Percentiles rank a stretch among this genome's conserved stretches.
These are phyloP conservation scores for Drosophila varians DNA, from an alignment of 1,140 invertebrate genomes.

Conservation along the genomic window DNA sequence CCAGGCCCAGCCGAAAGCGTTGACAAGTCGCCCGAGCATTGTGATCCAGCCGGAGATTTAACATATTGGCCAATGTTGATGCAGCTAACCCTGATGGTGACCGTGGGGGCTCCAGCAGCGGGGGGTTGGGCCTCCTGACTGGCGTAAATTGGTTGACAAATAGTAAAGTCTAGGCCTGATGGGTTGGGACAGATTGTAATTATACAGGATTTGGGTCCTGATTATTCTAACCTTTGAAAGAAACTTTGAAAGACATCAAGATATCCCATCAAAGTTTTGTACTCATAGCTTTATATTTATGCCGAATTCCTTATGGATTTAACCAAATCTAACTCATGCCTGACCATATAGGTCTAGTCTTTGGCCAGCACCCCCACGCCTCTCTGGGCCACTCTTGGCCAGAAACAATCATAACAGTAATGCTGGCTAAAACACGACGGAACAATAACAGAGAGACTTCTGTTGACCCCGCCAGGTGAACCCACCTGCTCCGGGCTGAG, in stretches of 20 bases:
- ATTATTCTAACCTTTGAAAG: too few species aligned
- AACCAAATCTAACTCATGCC: slow-evolving; percentile 15
- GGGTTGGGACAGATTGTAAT: neutral
- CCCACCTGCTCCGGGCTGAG: slow-evolving; percentile 50
- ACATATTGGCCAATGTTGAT: slow-evolving; percentile 42
- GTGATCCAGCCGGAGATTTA: slow-evolving; percentile 49
- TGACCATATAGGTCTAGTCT: slow-evolving; percentile 16
- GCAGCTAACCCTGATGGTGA: slow-evolving; percentile 10
- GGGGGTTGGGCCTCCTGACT: slow-evolving; percentile 10
- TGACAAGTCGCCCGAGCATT: slow-evolving; percentile 78
- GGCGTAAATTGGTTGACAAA: slow-evolving; percentile 45
- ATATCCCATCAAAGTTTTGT: neutral
- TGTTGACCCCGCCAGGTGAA: slow-evolving; percentile 60
- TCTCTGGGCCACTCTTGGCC: slow-evolving; percentile 1
- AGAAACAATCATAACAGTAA: slow-evolving; percentile 30
- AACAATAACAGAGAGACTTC: slow-evolving; percentile 47
- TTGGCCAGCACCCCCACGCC: neutral
- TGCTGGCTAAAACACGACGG: slow-evolving; percentile 25
- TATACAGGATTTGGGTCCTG: neutral
- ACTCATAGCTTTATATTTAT: neutral
- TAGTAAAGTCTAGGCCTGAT: slow-evolving; percentile 6
- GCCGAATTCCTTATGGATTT: slow-evolving; percentile 18
- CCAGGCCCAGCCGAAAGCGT: slow-evolving; percentile 48
- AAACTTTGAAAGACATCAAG: too few species aligned
- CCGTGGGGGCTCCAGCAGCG: slow-evolving; percentile 3